These are phyloP conservation scores for Amblyjoppa fuscipennis DNA, from an alignment of 2,888 invertebrate genomes.

Conservation along the genomic window DNA sequence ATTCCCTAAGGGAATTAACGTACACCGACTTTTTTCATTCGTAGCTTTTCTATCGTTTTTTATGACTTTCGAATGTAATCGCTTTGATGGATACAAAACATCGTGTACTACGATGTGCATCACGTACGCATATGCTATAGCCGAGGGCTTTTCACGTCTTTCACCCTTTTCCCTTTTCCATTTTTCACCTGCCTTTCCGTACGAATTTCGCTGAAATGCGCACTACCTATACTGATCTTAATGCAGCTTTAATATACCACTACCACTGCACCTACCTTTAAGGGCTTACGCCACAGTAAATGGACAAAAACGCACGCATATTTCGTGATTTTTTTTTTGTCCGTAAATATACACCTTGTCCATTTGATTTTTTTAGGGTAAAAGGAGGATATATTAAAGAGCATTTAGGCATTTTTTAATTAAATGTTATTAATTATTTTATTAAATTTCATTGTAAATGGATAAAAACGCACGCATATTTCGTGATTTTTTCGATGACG, in stretches of 20 bases:
- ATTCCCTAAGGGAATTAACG: slow-evolving; percentile 21
- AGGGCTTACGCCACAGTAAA: too few species aligned
- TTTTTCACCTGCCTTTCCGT: neutral
- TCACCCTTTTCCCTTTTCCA: neutral
- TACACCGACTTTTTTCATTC: slow-evolving; percentile 17
- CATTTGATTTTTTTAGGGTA: too few species aligned
- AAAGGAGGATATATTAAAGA: too few species aligned
- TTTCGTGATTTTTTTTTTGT: too few species aligned
- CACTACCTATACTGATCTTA: neutral
- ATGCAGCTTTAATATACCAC: neutral
- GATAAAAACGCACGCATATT: too few species aligned
- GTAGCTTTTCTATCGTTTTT: neutral
- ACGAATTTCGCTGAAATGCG: neutral
- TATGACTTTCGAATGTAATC: neutral
- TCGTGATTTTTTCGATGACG: too few species aligned
- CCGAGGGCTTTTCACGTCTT: neutral
- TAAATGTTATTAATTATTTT: too few species aligned
- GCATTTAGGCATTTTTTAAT: too few species aligned
- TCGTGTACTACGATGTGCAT: neutral
- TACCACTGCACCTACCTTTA: neutral
- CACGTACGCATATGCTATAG: neutral
- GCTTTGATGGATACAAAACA: neutral
- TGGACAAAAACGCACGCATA: too few species aligned
- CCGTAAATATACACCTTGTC: too few species aligned
- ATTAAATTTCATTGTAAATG: too few species aligned